These are phyloP conservation scores for Plebejus melissa DNA, from an alignment of 2,888 invertebrate species.

Conservation along the genomic window DNA sequence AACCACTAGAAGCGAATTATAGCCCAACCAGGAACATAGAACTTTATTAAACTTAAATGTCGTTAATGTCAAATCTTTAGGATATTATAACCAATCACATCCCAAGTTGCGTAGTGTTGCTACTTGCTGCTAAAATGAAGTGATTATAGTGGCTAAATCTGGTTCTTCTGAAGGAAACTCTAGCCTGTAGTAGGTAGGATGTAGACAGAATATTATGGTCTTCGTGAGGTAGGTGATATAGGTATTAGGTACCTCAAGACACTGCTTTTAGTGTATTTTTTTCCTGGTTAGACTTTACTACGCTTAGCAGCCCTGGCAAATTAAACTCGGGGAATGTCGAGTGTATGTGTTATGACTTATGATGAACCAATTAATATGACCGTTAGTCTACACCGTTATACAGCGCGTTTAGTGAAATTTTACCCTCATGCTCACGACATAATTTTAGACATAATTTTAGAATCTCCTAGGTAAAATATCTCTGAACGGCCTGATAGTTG, in stretches of 20 bases:
- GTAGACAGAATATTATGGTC: too few relatives aligned
- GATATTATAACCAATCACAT: background rate
- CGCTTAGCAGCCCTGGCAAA: constrained; percentile 21
- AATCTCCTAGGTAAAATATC: background rate
- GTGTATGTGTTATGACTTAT: constrained; percentile 27
- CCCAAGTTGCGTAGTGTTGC: background rate
- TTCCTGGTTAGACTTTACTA: background rate
- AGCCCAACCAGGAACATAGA: background rate
- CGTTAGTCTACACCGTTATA: constrained; percentile 30
- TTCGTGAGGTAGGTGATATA: too few relatives aligned
- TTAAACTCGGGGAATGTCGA: background rate
- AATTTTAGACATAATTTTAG: background rate
- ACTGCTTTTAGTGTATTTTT: too few relatives aligned
- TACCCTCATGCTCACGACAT: background rate
- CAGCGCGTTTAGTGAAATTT: background rate
- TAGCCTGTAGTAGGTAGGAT: too few relatives aligned
- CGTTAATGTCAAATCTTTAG: too few relatives aligned
- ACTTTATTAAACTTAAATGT: too few relatives aligned
- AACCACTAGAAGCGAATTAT: background rate
- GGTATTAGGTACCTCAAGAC: too few relatives aligned
- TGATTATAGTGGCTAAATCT: too few relatives aligned
- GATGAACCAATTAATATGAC: constrained; percentile 24
- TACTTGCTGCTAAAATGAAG: too few relatives aligned
- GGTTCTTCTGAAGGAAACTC: too few relatives aligned
- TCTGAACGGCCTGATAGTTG: background rate